phyloP scores from a whole-genome alignment of 2,797 vertebrate genomes.

The Hafferia zeledoni region DNA sequence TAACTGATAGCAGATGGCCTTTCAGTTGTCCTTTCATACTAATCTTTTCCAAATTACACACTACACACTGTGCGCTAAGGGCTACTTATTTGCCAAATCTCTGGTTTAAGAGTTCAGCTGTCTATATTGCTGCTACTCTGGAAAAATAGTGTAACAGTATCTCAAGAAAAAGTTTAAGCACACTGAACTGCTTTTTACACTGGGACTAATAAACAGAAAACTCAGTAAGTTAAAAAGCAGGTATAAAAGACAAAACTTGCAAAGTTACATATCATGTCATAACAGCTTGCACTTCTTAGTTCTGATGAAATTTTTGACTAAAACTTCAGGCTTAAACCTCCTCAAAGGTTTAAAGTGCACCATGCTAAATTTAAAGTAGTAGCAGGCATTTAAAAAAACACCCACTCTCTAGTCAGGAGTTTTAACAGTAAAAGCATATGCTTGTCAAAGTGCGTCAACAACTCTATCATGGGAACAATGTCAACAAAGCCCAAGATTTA shows the following conservation, averaged over 20 bases:
- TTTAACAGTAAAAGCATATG: background rate
- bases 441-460: background rate
- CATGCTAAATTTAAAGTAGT: background rate
- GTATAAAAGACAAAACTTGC: background rate
- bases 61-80: background rate
- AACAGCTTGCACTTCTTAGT: background rate
- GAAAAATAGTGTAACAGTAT: constrained; percentile 33
- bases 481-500: background rate
- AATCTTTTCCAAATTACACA: constrained; percentile 57
- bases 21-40: constrained; percentile 3
- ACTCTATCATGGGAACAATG: background rate
- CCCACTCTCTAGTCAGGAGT: background rate
- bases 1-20: constrained; percentile 27
- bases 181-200: background rate
- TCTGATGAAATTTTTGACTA: background rate
- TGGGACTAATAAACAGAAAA: background rate
- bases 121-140: background rate
- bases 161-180: background rate
- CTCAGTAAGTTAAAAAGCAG: background rate
- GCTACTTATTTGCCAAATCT: background rate
- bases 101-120: constrained; percentile 48
- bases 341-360: background rate
- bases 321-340: background rate
- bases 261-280: background rate
- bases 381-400: background rate